Evolutionary conservation across 2,797 vertebrate genomes (phyloP).

Genomic region (Tauraco hartlaubi): DNA sequence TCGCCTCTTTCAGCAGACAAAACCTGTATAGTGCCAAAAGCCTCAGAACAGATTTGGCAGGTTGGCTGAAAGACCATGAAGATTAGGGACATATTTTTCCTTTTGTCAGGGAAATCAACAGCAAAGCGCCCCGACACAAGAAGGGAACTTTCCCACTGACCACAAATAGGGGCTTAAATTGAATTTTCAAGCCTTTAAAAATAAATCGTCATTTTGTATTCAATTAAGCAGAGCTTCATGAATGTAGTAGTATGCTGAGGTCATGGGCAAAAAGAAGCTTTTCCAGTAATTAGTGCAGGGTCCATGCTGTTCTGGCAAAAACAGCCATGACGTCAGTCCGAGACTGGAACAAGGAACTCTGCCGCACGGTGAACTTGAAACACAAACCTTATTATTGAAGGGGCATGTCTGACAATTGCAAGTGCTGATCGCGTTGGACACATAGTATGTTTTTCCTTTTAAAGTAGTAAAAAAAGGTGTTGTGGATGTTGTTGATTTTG

Average conservation of each 20-base stretch:
- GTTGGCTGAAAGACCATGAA: constrained; percentile 39
- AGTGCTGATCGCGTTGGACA: background rate
- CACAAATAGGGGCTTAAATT: constrained; percentile 33
- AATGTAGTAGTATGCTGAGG: constrained; percentile 60
- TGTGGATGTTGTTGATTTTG: background rate
- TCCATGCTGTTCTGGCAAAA: constrained; percentile 68
- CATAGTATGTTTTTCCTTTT: background rate
- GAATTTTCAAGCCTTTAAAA: constrained; percentile 55
- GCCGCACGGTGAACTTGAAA: background rate
- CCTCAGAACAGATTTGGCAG: constrained; percentile 21
- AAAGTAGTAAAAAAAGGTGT: background rate
- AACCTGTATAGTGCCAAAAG: constrained; percentile 34
- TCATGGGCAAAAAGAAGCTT: constrained; percentile 62
- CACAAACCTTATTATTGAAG: constrained; percentile 31
- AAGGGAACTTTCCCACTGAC: constrained; percentile 59
- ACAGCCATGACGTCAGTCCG: constrained; percentile 26
- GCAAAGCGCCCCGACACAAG: background rate
- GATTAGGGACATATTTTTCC: constrained; percentile 59
- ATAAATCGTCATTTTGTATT: constrained; percentile 54
- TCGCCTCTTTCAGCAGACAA: constrained; percentile 18
- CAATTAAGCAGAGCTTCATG: constrained; percentile 54
- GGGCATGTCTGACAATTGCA: background rate
- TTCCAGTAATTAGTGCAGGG: constrained; percentile 72
- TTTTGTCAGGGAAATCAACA: constrained; percentile 59
- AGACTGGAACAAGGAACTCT: background rate